Percentiles rank a stretch among this genome's conserved stretches.
Evolutionary conservation across 2,113 vertebrate genomes (phyloP).

Genomic region (Meles meles): DNA sequence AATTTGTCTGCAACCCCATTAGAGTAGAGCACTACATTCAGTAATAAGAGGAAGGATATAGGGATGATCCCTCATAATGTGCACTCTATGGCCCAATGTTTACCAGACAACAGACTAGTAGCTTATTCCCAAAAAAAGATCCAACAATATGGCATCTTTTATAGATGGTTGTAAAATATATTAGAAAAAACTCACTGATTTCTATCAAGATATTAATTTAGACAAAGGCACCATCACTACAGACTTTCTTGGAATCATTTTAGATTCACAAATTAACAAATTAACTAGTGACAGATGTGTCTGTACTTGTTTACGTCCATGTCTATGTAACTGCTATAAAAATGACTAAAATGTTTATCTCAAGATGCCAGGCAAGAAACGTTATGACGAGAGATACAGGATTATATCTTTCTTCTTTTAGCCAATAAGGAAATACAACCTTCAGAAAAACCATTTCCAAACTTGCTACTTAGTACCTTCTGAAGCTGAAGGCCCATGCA

Average conservation of each 20-base stretch:
- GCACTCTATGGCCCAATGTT: neutral
- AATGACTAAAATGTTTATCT: constrained; percentile 65
- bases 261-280: constrained; percentile 59
- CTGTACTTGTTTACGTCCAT: constrained; percentile 45
- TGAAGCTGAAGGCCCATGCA: neutral
- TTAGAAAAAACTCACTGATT: constrained; percentile 58
- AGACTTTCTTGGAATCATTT: constrained; percentile 42
- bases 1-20: neutral
- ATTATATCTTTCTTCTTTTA: constrained; percentile 30
- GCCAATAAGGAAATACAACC: constrained; percentile 20
- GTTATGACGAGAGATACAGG: neutral
- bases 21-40: neutral
- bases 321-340: constrained; percentile 64
- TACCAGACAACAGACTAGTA: neutral
- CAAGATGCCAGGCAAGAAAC: constrained; percentile 45
- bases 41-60: neutral
- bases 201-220: constrained; percentile 52
- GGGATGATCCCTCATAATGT: neutral
- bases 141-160: constrained; percentile 49
- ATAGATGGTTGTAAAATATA: constrained; percentile 27
- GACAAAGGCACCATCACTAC: constrained; percentile 45
- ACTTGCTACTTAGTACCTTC: neutral
- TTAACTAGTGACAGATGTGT: constrained; percentile 57
- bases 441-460: constrained; percentile 29
- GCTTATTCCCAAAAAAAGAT: constrained; percentile 33